Percentiles rank a stretch among this genome's conserved stretches.
These are phyloP conservation scores for Sciurus niger DNA, from an alignment of 2,113 vertebrate species.

Conservation along the genomic window DNA sequence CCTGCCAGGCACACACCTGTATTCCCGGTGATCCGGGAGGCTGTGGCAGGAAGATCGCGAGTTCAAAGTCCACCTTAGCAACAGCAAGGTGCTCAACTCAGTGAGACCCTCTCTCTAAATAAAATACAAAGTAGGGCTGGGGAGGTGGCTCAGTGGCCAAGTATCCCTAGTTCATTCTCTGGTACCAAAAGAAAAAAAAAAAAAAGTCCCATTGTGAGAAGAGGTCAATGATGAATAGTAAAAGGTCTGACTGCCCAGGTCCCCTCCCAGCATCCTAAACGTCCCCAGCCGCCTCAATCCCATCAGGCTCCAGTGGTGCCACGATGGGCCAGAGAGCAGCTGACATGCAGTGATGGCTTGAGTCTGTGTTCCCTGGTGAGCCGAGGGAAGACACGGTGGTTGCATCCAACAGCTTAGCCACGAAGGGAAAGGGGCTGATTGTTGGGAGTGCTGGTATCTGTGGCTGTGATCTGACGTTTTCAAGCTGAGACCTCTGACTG, in stretches of 20 bases:
- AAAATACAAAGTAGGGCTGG: too few relatives aligned
- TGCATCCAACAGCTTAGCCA: constrained; percentile 19
- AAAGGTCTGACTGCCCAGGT: neutral
- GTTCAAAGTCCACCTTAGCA: too few relatives aligned
- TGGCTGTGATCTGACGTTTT: constrained; percentile 59
- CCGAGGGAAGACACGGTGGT: neutral
- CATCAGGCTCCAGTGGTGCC: constrained; percentile 30
- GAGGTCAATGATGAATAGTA: constrained; percentile 39
- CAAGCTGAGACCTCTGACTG: constrained; percentile 69
- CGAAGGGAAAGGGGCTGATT: constrained; percentile 32
- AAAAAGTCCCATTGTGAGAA: neutral
- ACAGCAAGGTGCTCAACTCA: too few relatives aligned
- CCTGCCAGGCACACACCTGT: neutral
- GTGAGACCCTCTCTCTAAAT: too few relatives aligned
- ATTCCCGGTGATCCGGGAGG: too few relatives aligned
- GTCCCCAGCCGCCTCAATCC: constrained; percentile 55
- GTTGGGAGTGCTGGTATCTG: neutral
- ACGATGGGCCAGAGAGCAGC: neutral
- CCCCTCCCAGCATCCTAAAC: neutral
- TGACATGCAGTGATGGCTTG: neutral
- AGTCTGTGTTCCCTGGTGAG: neutral
- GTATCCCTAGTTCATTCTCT: too few relatives aligned
- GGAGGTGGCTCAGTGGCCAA: too few relatives aligned
- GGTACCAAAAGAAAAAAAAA: too few relatives aligned
- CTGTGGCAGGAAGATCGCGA: too few relatives aligned